Base-by-base conservation (phyloP, 2,888 invertebrate species). In the Gandaritis pyraliata region DNA sequence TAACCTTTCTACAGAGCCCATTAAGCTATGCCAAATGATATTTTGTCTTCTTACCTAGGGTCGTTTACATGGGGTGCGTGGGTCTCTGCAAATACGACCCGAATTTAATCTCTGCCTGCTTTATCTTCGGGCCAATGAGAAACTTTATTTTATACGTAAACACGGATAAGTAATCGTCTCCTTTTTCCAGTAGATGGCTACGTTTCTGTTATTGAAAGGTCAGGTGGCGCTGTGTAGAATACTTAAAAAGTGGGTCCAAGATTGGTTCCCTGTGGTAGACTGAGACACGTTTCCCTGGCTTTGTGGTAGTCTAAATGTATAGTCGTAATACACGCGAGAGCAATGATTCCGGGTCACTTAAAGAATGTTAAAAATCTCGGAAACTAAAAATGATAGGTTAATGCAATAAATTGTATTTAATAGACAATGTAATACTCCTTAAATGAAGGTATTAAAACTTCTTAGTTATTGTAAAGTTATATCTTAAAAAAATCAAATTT, bases 21-120 rank as follows among this genome's bases (percentile, higher is more conserved):
- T 91, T 89, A 87, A 85, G 88, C 84, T 84, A 86, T 88, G 86
- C 83, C 86, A 85, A 90, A 90, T 90, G 85, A 90, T 90, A 89
- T 90, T 88, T 86, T 86, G 85, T 86, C 65, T 66, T 52, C 83
- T 81, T 78, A 81, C 83, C 80, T 82, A 82, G 84, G 81, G 81
- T 82, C 86, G 86, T 88, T 88, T 89, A 83, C 82, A 86, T 83
- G 86, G 88, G 81, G 80, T 74, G 78, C 76, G 73, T 70, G 77
- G 81, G 77, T 74, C 80, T 76, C 72, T 71, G 85, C 85, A 90
- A 90, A 90, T 83, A 90, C 80, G 80, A 77, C 75, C 82, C 81
- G 82, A 83, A 86, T 90, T 89, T 89, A 91, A 90, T 90, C 88
- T 87, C 79, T 85, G 81, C 79, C 78, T 78, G 81, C 83, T 87